Evolutionary conservation across 1,140 invertebrate species (phyloP).

Genomic region (Meteorus sp.): DNA sequence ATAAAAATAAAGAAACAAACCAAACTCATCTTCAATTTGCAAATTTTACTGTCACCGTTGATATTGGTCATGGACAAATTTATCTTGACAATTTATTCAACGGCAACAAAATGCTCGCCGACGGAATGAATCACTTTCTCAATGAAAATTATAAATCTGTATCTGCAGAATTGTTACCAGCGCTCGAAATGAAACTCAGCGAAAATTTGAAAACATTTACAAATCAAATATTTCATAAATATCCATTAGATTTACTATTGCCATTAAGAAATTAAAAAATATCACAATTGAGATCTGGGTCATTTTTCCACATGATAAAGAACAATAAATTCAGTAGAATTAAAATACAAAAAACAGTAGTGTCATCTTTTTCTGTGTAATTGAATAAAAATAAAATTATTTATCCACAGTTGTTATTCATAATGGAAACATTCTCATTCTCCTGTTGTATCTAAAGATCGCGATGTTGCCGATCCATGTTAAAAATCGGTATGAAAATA

Average conservation of each 20-base stretch:
- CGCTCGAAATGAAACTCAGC: conserved; percentile 60
- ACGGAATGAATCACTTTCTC: conserved; percentile 64
- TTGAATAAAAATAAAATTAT: too few species aligned
- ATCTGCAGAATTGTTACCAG: conserved; percentile 63
- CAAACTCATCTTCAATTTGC: conserved; percentile 62
- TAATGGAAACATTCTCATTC: too few species aligned
- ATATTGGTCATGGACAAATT: conserved; percentile 63
- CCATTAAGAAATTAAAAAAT: conserved; percentile 12
- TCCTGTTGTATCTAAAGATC: too few species aligned
- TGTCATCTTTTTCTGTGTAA: too few species aligned
- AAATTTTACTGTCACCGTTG: conserved; percentile 66
- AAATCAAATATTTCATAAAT: conserved; percentile 59
- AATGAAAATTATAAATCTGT: conserved; percentile 68
- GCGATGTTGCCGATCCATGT: too few species aligned
- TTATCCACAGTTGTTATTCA: too few species aligned
- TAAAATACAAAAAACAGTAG: too few species aligned
- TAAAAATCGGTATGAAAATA: too few species aligned
- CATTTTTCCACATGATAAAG: too few species aligned
- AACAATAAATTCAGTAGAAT: too few species aligned
- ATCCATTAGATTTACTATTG: conserved; percentile 49
- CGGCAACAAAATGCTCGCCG: conserved; percentile 66
- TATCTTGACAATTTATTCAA: conserved; percentile 71
- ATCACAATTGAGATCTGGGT: not conserved
- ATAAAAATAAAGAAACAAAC: conserved; percentile 49
- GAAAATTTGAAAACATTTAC: conserved; percentile 62